These are phyloP conservation scores for Blastomussa wellsi DNA, from an alignment of 92 coral and sea anemone species.

Conservation along the genomic window DNA sequence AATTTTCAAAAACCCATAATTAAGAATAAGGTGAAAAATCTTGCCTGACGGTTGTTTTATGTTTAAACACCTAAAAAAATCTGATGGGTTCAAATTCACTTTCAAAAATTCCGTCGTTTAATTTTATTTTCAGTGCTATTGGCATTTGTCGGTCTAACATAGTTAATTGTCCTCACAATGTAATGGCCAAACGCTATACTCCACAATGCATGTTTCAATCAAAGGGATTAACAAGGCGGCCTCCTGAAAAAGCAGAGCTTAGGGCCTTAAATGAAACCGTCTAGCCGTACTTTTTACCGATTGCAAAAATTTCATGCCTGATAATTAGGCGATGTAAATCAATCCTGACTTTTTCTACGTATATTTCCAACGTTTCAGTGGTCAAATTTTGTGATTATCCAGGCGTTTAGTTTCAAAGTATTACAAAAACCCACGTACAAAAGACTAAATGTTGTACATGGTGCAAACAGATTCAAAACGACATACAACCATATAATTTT, in stretches of 20 bases:
- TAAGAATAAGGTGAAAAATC: background rate
- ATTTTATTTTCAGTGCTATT: background rate
- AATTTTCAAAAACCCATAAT: background rate
- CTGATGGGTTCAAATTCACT: background rate
- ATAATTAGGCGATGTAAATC: background rate
- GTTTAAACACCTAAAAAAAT: background rate
- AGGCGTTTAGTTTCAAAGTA: conserved; percentile 2
- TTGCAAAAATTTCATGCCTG: background rate
- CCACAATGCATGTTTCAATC: conserved; percentile 29
- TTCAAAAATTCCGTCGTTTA: background rate
- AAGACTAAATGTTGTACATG: conserved; percentile 9
- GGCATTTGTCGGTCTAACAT: conserved; percentile 9
- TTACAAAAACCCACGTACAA: background rate
- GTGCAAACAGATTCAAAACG: background rate
- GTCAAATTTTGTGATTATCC: background rate
- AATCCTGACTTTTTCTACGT: background rate
- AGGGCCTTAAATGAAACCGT: background rate
- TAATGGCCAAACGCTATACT: background rate
- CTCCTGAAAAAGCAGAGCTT: background rate
- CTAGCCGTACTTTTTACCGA: background rate
- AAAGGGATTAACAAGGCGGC: conserved; percentile 28
- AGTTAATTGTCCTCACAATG: conserved; percentile 8
- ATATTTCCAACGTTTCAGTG: background rate
- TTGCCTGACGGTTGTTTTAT: background rate
- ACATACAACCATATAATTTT: background rate